Conservation (phyloP, 1,140 invertebrate genomes). For the Glomeris maerens region DNA sequence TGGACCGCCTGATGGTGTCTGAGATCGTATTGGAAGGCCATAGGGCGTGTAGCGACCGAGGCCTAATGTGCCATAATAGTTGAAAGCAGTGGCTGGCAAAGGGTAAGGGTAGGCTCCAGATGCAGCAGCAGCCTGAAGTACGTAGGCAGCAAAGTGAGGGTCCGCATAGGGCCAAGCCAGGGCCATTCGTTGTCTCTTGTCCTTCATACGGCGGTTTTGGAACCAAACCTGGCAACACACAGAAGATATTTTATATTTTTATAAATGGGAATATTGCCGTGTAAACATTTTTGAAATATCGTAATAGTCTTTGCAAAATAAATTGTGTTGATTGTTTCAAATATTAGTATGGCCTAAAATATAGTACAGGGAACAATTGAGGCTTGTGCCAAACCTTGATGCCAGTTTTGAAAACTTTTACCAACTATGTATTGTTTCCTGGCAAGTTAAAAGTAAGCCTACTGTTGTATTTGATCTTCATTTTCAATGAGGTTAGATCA, state of each 20-base stretch:
- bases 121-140: slow-evolving; percentile 68
- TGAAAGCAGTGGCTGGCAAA: slow-evolving; percentile 18
- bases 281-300: too few species aligned
- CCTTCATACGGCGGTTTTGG: slow-evolving; percentile 98
- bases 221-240: slow-evolving; percentile 78
- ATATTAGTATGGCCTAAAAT: too few species aligned
- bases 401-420: too few species aligned
- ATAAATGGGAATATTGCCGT: too few species aligned
- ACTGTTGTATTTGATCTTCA: too few species aligned
- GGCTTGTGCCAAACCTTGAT: too few species aligned
- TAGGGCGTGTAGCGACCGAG: slow-evolving; percentile 17
- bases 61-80: slow-evolving; percentile 17
- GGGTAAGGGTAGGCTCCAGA: slow-evolving; percentile 35
- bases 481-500: too few species aligned
- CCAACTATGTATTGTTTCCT: too few species aligned
- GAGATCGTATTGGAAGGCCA: slow-evolving; percentile 15
- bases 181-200: slow-evolving; percentile 85
- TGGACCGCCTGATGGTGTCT: slow-evolving; percentile 13
- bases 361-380: too few species aligned
- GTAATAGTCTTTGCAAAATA: too few species aligned
- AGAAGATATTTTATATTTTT: slow-evolving; percentile 24
- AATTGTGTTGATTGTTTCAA: too few species aligned
- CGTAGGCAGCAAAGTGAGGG: slow-evolving; percentile 75
- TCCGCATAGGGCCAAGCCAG: slow-evolving; percentile 90
- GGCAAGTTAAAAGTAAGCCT: too few species aligned